phyloP scores from a whole-genome alignment of 1,140 invertebrate species.

The Physella acuta region DNA sequence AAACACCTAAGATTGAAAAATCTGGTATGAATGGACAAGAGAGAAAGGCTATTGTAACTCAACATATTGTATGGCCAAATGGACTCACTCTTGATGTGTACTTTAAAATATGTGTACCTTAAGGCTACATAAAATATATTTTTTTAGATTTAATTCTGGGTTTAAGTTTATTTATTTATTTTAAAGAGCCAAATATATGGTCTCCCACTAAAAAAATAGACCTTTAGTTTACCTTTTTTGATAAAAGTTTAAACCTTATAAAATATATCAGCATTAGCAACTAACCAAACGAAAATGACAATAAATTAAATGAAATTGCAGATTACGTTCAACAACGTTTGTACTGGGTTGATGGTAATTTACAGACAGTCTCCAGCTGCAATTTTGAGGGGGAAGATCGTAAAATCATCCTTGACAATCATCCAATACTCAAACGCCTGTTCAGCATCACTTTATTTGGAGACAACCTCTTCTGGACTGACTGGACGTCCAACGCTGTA shows the following conservation, averaged over 20 bases:
- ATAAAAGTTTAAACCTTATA: too few species aligned
- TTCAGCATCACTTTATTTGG: conserved; percentile 64
- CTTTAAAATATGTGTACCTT: too few species aligned
- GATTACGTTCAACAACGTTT: conserved; percentile 68
- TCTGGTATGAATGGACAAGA: conserved; percentile 61
- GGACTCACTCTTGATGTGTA: conserved; percentile 60
- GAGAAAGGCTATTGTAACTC: conserved; percentile 40
- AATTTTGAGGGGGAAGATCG: conserved; percentile 69
- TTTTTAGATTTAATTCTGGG: too few species aligned
- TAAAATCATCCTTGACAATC: conserved; percentile 51
- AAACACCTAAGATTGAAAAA: conserved; percentile 59
- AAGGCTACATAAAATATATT: too few species aligned
- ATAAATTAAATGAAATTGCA: too few species aligned
- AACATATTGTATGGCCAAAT: conserved; percentile 62
- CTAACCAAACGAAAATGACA: too few species aligned
- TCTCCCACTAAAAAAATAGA: too few species aligned
- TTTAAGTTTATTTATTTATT: too few species aligned
- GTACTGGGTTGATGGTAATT: conserved; percentile 95
- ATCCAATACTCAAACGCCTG: conserved; percentile 62
- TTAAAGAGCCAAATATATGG: too few species aligned
- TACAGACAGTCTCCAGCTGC: conserved; percentile 56
- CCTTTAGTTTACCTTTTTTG: too few species aligned
- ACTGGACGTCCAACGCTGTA: conserved; percentile 92
- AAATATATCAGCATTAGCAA: too few species aligned
- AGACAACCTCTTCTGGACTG: conserved; percentile 94